These are phyloP conservation scores for Sus cebifrons DNA, from an alignment of 2,797 vertebrate species.

Conservation along the genomic window DNA sequence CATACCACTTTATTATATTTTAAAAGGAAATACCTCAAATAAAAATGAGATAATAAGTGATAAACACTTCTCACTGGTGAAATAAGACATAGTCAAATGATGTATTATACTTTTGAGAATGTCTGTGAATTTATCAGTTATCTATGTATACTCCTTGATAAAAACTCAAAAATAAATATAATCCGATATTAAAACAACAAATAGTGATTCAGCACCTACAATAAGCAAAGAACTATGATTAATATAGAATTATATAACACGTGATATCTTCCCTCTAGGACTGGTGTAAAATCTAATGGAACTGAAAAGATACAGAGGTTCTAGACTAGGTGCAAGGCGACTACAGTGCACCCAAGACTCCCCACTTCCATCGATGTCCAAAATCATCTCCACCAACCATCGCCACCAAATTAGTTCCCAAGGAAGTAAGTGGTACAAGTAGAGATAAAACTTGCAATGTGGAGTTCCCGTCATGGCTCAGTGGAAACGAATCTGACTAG, in stretches of 20 bases:
- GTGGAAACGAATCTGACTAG: too few species aligned
- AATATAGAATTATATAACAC: neutral
- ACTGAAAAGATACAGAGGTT: neutral
- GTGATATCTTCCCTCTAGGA: neutral
- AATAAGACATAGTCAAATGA: neutral
- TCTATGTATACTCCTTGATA: neutral
- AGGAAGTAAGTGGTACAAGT: neutral
- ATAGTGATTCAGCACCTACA: too few species aligned
- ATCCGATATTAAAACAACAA: neutral
- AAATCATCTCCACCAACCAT: neutral
- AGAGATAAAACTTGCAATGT: neutral
- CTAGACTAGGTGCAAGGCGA: neutral
- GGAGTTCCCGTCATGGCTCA: too few species aligned
- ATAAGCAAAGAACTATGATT: neutral
- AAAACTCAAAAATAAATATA: slow-evolving; percentile 15
- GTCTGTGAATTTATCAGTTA: neutral
- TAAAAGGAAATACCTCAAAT: slow-evolving; percentile 31
- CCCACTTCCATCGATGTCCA: neutral
- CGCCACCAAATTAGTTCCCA: neutral
- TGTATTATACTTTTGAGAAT: neutral
- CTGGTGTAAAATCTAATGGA: neutral
- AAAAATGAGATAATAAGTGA: neutral
- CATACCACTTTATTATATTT: neutral
- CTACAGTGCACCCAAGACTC: neutral
- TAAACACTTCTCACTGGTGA: neutral